Evolutionary conservation across 2,888 invertebrate genomes (phyloP), one percentile per base, ranked within the genome.

Genomic region (Siphonodentalium dalli): DNA sequence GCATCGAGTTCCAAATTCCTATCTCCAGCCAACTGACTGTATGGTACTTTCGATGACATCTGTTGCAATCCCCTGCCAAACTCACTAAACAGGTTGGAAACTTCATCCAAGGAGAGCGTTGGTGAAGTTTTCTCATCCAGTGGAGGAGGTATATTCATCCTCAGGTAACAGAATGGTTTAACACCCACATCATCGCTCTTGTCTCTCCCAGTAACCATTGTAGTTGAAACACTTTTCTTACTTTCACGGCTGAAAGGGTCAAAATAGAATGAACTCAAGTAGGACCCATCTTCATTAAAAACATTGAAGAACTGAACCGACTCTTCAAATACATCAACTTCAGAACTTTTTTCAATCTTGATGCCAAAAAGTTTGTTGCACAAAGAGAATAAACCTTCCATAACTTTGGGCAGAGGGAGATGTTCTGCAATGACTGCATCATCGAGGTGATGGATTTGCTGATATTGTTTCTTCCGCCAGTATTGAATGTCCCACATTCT

Each of bases 1-100:
- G 92, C 91, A 81, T 98, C 98, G 93, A 93, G 94, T 84, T 97
- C 97, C 0, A 96, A 87, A 78, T 91, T 92, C 0, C 89, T 89
- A 21, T 90, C 83, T 0, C 95, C 95, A 2, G 93, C 88, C 0
- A 93, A 87, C 78, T 94, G 93, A 1, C 89, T 87, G 80, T 91
- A 92, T 15, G 89, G 88, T 0, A 90, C 88, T 72, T 87, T 88
- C 0, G 93, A 91, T 28, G 97, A 83, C 61, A 96, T 82, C 82
- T 93, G 90, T 66, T 96, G 92, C 38, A 98, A 83, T 0, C 89
- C 87, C 65, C 90, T 89, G 0, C 97, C 98, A 79, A 97, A 92
- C 85, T 88, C 69, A n/a, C n/a, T n/a, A n/a, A n/a, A n/a, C n/a
- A n/a, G 43, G 8, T 8, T 43, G 43, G 43, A 28, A 31, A 43